phyloP scores from a whole-genome alignment of 2,797 vertebrate species.

The Danio choprae region DNA sequence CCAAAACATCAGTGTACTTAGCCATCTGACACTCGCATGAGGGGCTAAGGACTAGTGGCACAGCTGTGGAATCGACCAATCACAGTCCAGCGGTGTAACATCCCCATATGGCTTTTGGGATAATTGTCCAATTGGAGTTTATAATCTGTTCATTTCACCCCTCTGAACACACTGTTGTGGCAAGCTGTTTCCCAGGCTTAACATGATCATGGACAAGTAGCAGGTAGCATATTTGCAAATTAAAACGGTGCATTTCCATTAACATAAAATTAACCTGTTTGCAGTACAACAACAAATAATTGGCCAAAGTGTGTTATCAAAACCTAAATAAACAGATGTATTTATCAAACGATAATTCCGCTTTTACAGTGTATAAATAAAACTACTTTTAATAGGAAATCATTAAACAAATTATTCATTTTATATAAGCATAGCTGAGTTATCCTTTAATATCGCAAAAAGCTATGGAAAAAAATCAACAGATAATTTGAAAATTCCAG shows the following conservation, averaged over 20 bases:
- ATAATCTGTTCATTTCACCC: constrained; percentile 66
- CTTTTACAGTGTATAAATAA: background rate
- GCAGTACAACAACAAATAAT: constrained; percentile 30
- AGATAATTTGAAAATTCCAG: too few relatives aligned
- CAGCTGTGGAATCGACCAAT: constrained; percentile 65
- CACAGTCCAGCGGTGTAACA: constrained; percentile 47
- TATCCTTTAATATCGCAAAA: too few relatives aligned
- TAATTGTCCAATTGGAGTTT: constrained; percentile 66
- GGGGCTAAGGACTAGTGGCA: constrained; percentile 45
- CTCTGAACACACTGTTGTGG: constrained; percentile 61
- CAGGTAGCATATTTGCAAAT: constrained; percentile 67
- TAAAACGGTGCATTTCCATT: constrained; percentile 53
- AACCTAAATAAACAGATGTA: constrained; percentile 24
- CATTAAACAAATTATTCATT: too few relatives aligned
- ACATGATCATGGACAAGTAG: constrained; percentile 58
- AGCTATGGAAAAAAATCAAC: too few relatives aligned
- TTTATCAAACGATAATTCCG: background rate
- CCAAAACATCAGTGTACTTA: constrained; percentile 64
- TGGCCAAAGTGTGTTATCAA: background rate
- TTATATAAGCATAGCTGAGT: too few relatives aligned
- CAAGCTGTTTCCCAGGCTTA: constrained; percentile 71
- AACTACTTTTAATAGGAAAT: too few relatives aligned
- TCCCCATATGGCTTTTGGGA: constrained; percentile 69
- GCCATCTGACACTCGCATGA: constrained; percentile 67
- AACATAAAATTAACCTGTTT: constrained; percentile 57